Evolutionary conservation across 2,888 invertebrate genomes (phyloP).

Genomic region (Mystacides longicornis): DNA sequence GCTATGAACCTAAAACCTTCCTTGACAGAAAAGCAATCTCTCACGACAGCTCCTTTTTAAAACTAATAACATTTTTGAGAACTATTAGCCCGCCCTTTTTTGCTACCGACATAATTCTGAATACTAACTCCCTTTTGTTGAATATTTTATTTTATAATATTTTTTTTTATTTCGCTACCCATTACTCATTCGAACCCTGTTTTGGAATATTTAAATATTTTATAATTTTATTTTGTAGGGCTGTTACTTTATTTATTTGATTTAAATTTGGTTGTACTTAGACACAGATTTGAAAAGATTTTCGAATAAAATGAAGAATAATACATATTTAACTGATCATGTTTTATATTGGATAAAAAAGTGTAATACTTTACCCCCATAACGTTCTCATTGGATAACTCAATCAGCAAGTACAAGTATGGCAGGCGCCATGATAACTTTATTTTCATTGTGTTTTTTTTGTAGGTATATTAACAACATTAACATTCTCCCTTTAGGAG

Average conservation of each 20-base stretch:
- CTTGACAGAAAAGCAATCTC: slow-evolving; percentile 1
- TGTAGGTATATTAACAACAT: no score
- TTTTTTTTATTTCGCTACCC: slow-evolving; percentile 22
- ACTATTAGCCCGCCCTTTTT: slow-evolving; percentile 25
- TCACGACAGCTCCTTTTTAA: background rate
- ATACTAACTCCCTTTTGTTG: background rate
- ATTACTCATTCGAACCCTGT: slow-evolving; percentile 22
- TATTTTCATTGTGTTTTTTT: no score
- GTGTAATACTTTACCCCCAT: no score
- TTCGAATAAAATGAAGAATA: no score
- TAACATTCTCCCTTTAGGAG: no score
- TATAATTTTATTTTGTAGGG: slow-evolving; percentile 7
- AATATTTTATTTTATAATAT: background rate
- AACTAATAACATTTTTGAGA: slow-evolving; percentile 3
- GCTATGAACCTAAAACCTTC: no score
- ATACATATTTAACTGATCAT: no score
- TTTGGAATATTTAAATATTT: slow-evolving; percentile 22
- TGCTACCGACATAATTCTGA: slow-evolving; percentile 21
- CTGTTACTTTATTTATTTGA: background rate
- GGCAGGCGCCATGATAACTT: no score
- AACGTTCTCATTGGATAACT: no score
- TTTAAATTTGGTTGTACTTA: background rate
- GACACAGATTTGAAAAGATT: no score
- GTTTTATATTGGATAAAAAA: no score
- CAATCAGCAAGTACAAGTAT: no score